Evolutionary conservation across 2,888 invertebrate species (phyloP).

Genomic region (Eristalis intricaria): DNA sequence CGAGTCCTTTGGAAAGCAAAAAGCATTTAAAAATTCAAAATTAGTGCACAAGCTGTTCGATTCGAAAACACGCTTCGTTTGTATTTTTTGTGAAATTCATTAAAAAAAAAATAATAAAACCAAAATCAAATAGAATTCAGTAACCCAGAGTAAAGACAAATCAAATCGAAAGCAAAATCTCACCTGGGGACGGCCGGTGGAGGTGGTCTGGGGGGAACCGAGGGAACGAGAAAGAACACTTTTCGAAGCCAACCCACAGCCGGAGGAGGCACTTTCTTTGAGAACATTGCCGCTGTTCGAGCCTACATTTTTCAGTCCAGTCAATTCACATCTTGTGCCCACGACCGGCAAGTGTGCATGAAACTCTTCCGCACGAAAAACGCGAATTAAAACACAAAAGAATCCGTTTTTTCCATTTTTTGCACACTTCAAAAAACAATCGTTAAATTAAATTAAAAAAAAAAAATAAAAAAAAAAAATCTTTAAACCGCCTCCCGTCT

Average conservation of each 20-base stretch:
- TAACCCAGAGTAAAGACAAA: conserved; percentile 30
- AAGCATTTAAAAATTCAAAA: conserved; percentile 35
- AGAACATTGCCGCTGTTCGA: not conserved
- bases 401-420: too few species aligned
- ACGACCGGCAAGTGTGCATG: conserved; percentile 7
- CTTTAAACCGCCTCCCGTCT: conserved; percentile 79
- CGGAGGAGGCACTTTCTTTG: conserved; percentile 5
- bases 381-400: too few species aligned
- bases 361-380: not conserved
- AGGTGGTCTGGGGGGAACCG: conserved; percentile 80
- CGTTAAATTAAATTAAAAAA: conserved; percentile 14
- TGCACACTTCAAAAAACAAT: not conserved
- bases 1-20: not conserved
- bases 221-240: not conserved
- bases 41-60: conserved; percentile 67
- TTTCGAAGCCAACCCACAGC: conserved; percentile 38
- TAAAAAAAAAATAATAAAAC: conserved; percentile 17
- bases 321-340: not conserved
- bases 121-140: conserved; percentile 23
- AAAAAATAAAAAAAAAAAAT: conserved; percentile 21
- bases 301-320: not conserved
- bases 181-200: conserved; percentile 80
- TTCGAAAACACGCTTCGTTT: conserved; percentile 50
- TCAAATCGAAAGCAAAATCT: conserved; percentile 30
- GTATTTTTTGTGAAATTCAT: conserved; percentile 46